These are phyloP conservation scores for Oryzias dopingdopingensis DNA, from an alignment of 2,797 vertebrate genomes.

Conservation along the genomic window DNA sequence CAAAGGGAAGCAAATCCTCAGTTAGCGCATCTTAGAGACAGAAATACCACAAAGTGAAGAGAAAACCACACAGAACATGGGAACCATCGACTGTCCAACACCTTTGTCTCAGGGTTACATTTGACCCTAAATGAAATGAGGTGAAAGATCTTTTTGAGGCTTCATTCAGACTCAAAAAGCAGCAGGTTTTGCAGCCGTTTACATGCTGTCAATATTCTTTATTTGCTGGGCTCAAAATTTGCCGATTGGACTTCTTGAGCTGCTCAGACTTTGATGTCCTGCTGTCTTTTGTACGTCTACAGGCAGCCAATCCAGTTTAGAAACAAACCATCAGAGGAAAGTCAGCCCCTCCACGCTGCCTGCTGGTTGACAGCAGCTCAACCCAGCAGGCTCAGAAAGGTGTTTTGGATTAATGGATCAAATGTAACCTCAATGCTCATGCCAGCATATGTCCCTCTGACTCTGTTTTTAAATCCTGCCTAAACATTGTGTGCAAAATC, in stretches of 20 bases:
- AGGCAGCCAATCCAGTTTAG: conserved; percentile 27
- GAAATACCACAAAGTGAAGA: conserved; percentile 62
- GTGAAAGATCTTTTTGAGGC: conserved; percentile 33
- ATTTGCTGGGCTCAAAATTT: too few species aligned
- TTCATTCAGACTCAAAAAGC: too few species aligned
- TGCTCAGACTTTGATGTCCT: too few species aligned
- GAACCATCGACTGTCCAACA: conserved; percentile 46
- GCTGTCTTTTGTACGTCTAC: too few species aligned
- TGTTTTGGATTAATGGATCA: conserved; percentile 26
- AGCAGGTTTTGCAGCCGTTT: too few species aligned
- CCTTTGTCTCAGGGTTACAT: conserved; percentile 37
- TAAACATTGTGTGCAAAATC: conserved; percentile 68
- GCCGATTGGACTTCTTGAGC: too few species aligned
- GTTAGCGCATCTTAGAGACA: conserved; percentile 65
- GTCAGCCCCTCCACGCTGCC: too few species aligned
- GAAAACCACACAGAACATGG: conserved; percentile 62
- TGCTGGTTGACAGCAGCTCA: conserved; percentile 24
- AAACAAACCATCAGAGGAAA: conserved; percentile 14
- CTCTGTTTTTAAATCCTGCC: conserved; percentile 29
- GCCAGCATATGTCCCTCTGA: conserved; percentile 35
- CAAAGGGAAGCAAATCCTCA: conserved; percentile 18
- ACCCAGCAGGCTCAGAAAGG: conserved; percentile 11
- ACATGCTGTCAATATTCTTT: too few species aligned
- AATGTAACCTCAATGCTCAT: conserved; percentile 28
- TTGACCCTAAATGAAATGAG: conserved; percentile 45